Evolutionary conservation across 2,113 vertebrate genomes (phyloP).

Genomic region (Drymodes brunneopygia): DNA sequence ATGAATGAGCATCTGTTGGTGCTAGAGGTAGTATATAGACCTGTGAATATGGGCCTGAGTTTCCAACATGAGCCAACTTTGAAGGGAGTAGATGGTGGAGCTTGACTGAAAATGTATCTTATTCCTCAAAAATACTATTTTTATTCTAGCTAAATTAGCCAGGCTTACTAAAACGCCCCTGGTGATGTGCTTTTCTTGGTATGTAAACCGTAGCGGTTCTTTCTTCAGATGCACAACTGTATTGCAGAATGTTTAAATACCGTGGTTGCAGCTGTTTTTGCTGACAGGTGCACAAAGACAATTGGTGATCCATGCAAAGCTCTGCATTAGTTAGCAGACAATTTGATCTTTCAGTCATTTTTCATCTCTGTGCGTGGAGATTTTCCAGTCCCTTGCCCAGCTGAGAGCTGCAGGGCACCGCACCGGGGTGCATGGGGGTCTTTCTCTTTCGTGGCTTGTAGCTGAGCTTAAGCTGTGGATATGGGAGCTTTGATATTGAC

Average conservation of each 20-base stretch:
- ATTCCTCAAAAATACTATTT: neutral
- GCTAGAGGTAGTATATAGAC: neutral
- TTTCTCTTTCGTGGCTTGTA: neutral
- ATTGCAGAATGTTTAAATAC: neutral
- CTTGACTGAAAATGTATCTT: neutral
- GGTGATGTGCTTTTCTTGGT: neutral
- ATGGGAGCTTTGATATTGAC: neutral
- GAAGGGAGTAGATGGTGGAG: neutral
- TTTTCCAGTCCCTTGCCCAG: neutral
- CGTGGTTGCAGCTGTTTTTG: constrained; percentile 34
- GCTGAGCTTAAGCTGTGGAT: neutral
- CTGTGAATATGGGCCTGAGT: neutral
- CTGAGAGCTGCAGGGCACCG: neutral
- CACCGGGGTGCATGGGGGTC: neutral
- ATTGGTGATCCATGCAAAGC: neutral
- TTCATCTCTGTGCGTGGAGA: neutral
- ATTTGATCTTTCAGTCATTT: constrained; percentile 6
- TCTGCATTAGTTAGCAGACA: neutral
- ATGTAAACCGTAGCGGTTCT: neutral
- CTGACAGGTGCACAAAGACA: constrained; percentile 26
- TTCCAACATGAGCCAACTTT: neutral
- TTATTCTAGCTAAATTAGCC: neutral
- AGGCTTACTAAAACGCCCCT: neutral
- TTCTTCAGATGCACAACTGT: neutral
- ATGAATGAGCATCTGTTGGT: neutral